Evolutionary conservation across 2,113 vertebrate species (phyloP).

Genomic region (Tupaia chinensis): DNA sequence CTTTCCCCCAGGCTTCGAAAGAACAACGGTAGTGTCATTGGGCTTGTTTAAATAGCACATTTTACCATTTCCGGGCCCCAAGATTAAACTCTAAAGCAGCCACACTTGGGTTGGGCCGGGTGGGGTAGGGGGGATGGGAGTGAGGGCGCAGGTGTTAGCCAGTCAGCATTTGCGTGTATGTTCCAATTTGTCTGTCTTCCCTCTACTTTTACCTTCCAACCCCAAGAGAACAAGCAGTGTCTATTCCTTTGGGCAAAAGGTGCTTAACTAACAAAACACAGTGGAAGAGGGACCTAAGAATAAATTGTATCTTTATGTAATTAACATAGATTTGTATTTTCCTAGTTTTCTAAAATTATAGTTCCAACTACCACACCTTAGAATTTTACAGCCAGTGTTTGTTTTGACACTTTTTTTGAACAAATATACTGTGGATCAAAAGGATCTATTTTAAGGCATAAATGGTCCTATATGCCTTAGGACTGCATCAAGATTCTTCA

Average conservation of each 20-base stretch:
- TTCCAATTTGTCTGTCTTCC: rapidly evolving
- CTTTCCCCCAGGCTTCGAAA: not conserved
- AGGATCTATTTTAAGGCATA: not conserved
- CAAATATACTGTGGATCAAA: not conserved
- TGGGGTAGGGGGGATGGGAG: not conserved
- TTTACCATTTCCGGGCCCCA: not conserved
- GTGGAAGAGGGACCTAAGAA: not conserved
- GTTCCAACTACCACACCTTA: not conserved
- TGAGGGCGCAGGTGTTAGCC: not conserved
- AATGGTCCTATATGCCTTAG: not conserved
- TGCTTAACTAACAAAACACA: not conserved
- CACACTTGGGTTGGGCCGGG: not conserved
- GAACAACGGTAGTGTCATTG: not conserved
- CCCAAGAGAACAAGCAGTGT: not conserved
- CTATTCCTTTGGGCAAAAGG: not conserved
- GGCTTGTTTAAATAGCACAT: not conserved
- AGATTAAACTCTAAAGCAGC: not conserved
- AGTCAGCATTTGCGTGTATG: not conserved
- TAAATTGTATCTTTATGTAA: not conserved
- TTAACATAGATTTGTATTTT: not conserved
- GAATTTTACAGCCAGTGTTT: not conserved
- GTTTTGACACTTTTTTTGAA: not conserved
- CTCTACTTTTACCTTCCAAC: not conserved
- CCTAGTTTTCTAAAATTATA: not conserved
- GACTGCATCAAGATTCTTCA: not conserved